A percentile compares a stretch with the other conserved stretches of the same genome.
phyloP scores from a whole-genome alignment of 2,797 vertebrate species.

The Rousettus madagascariensis region DNA sequence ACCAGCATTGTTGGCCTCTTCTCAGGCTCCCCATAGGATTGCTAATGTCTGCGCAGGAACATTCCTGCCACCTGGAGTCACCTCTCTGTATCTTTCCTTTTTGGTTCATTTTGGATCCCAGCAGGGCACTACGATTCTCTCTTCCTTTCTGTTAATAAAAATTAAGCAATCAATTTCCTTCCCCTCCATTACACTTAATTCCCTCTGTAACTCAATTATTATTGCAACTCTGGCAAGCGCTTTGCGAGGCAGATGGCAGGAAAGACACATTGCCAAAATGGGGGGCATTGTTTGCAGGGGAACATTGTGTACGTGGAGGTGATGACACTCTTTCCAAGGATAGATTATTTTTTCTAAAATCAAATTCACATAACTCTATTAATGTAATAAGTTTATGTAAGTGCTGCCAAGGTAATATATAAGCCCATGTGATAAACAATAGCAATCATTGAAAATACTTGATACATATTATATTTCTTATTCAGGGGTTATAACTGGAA shows the following conservation, averaged over 20 bases:
- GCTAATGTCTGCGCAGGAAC: not conserved
- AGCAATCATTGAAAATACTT: not conserved
- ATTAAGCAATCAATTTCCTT: slow-evolving; percentile 80
- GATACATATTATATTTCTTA: not conserved
- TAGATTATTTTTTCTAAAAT: slow-evolving; percentile 64
- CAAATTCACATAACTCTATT: slow-evolving; percentile 59
- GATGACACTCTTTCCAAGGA: slow-evolving; percentile 54
- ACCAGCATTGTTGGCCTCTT: not conserved
- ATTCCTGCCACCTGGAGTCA: slow-evolving; percentile 70
- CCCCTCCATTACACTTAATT: slow-evolving; percentile 77
- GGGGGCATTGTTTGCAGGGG: slow-evolving; percentile 68
- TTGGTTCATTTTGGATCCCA: slow-evolving; percentile 62
- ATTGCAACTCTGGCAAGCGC: slow-evolving; percentile 69
- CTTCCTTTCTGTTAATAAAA: slow-evolving; percentile 77
- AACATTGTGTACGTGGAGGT: slow-evolving; percentile 58
- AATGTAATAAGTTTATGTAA: slow-evolving; percentile 49
- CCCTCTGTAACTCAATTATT: slow-evolving; percentile 74
- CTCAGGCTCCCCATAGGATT: not conserved
- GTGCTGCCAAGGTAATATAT: slow-evolving; percentile 49
- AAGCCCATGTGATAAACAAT: not conserved
- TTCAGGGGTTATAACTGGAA: not conserved
- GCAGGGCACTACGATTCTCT: slow-evolving; percentile 54
- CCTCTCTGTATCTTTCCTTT: slow-evolving; percentile 34
- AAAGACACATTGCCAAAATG: slow-evolving; percentile 67
- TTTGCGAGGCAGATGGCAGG: slow-evolving; percentile 71